A percentile compares a stretch with the other conserved stretches of the same genome.
phyloP scores from a whole-genome alignment of 2,797 vertebrate genomes.

The Onychomys leucogaster region DNA sequence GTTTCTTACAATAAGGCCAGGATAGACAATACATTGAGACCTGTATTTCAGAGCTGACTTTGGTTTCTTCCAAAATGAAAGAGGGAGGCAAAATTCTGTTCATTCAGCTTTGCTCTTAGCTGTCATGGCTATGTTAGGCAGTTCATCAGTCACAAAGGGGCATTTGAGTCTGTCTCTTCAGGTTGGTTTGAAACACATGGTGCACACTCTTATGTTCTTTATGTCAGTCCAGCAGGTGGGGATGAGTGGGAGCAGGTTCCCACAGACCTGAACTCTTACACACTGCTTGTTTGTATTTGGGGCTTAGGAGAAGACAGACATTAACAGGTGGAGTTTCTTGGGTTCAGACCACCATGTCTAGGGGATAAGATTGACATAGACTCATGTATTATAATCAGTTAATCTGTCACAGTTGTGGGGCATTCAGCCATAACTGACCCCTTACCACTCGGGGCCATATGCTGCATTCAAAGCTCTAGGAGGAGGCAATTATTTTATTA shows the following conservation, averaged over 20 bases:
- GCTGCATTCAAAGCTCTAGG: neutral
- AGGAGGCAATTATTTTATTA: constrained; percentile 4
- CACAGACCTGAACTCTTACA: neutral
- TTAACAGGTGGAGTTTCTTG: constrained; percentile 2
- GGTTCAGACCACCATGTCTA: neutral
- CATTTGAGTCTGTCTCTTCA: neutral
- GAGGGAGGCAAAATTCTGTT: neutral
- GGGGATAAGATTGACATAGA: constrained; percentile 8
- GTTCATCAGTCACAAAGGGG: neutral
- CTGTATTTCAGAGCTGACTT: neutral
- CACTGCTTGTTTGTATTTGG: neutral
- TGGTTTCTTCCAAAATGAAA: neutral
- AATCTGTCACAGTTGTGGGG: neutral
- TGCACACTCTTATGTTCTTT: neutral
- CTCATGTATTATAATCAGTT: constrained; percentile 36
- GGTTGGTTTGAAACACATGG: neutral
- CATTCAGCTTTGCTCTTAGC: neutral
- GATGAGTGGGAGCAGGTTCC: neutral
- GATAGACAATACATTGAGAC: neutral
- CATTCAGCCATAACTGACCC: neutral
- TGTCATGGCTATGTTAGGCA: neutral
- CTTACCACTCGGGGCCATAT: neutral
- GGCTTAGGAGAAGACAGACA: constrained; percentile 30
- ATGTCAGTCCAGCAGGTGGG: neutral
- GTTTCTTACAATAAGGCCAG: neutral